phyloP scores from a whole-genome alignment of 2,797 vertebrate species.

The Trematocara caparti region DNA sequence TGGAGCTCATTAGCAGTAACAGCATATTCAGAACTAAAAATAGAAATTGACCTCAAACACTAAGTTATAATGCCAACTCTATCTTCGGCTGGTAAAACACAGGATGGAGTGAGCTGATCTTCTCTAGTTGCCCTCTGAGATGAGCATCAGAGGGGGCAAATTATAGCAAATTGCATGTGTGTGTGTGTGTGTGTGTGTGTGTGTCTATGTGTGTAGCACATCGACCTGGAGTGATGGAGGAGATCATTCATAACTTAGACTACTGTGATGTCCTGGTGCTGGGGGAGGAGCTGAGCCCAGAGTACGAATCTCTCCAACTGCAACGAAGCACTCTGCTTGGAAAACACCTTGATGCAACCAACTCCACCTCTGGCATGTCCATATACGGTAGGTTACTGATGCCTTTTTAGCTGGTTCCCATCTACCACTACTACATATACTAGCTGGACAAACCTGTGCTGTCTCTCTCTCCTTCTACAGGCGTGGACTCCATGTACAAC shows the following conservation, averaged over 20 bases:
- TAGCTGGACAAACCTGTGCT: not conserved
- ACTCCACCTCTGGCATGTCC: slow-evolving; percentile 93
- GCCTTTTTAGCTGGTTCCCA: fast-evolving
- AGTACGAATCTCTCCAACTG: slow-evolving; percentile 87
- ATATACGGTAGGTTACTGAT: slow-evolving; percentile 83
- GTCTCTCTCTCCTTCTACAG: slow-evolving; percentile 56
- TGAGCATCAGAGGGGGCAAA: not conserved
- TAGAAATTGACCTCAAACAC: not conserved
- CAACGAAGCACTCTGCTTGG: slow-evolving; percentile 79
- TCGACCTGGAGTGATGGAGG: slow-evolving; percentile 78
- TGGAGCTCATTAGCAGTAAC: not conserved
- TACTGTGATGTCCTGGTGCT: slow-evolving; percentile 93
- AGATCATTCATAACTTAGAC: slow-evolving; percentile 93
- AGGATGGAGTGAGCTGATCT: not conserved
- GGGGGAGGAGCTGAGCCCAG: slow-evolving; percentile 84
- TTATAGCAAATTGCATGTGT: not conserved
- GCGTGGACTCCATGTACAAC: slow-evolving; percentile 90
- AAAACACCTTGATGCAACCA: slow-evolving; percentile 90
- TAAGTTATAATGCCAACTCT: not conserved
- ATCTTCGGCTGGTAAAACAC: not conserved
- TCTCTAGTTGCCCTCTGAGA: not conserved
- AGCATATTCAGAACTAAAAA: not conserved
- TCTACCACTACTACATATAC: not conserved
- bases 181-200: not conserved
- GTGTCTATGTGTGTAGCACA: slow-evolving; percentile 71